Evolutionary conservation across 2,113 vertebrate species (phyloP).

Genomic region (Euleptes europaea): DNA sequence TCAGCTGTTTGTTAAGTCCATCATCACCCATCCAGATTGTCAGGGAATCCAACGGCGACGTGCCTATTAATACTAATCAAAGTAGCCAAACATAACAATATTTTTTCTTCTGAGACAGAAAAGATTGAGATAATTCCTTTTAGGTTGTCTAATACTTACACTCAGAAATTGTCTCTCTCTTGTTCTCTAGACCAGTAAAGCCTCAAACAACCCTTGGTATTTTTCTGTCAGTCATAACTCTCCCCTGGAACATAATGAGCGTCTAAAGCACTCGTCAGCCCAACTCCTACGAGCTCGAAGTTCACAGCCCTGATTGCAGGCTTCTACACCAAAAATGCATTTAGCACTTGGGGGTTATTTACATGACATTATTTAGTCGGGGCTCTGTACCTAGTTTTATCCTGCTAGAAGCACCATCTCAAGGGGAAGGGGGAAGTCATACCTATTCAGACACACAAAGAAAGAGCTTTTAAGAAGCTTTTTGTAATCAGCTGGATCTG

Average conservation of each 20-base stretch:
- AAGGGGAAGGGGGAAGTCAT: neutral
- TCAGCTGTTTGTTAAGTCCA: neutral
- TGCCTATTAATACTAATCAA: neutral
- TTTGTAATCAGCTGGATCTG: slow-evolving; percentile 34
- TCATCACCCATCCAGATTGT: neutral
- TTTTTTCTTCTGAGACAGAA: neutral
- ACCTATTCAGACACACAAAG: slow-evolving; percentile 23
- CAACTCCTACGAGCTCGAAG: slow-evolving; percentile 14
- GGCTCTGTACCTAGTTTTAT: slow-evolving; percentile 40
- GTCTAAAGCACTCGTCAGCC: slow-evolving; percentile 48
- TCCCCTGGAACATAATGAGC: slow-evolving; percentile 36
- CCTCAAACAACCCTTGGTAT: neutral
- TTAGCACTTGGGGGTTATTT: slow-evolving; percentile 39
- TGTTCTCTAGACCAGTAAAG: neutral
- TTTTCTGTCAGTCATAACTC: slow-evolving; percentile 46
- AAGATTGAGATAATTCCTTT: neutral
- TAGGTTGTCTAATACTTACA: neutral
- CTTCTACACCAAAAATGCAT: slow-evolving; percentile 50
- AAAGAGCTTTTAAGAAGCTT: slow-evolving; percentile 39
- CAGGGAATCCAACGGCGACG: neutral
- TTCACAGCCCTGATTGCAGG: slow-evolving; percentile 63
- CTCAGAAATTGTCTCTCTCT: neutral
- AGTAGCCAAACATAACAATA: neutral
- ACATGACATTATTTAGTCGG: neutral
- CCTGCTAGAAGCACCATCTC: slow-evolving; percentile 36